A percentile compares a stretch with the other conserved stretches of the same genome.
These are phyloP conservation scores for Microctonus hyperodae DNA, from an alignment of 2,888 invertebrate species.

Conservation along the genomic window DNA sequence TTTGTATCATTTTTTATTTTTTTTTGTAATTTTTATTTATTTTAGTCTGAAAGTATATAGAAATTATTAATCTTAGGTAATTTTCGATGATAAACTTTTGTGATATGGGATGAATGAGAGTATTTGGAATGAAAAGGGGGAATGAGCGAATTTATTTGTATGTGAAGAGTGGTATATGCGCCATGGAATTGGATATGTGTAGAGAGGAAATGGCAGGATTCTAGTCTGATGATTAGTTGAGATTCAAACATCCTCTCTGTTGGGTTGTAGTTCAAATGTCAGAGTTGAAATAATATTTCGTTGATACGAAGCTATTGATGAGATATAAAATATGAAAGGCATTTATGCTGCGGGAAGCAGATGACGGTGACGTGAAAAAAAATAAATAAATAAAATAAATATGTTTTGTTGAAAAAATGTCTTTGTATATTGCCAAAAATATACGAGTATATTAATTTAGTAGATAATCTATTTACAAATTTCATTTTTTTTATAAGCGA, in stretches of 20 bases:
- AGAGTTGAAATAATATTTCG: not conserved
- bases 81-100: not conserved
- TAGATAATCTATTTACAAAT: constrained; percentile 7
- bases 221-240: constrained; percentile 2
- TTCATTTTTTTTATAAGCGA: not conserved
- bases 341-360: not conserved
- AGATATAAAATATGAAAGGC: not conserved
- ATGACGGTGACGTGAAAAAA: constrained; percentile 1
- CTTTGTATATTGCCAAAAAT: constrained; percentile 23
- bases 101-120: constrained; percentile 1
- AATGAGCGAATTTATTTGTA: too few species aligned
- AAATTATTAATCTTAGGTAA: not conserved
- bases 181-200: not conserved
- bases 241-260: not conserved
- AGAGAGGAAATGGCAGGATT: constrained; percentile 1
- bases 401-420: not conserved
- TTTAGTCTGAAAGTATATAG: too few species aligned
- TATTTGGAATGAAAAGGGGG: constrained; percentile 8
- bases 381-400: not conserved
- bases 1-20: not conserved
- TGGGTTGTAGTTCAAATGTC: not conserved
- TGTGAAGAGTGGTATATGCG: too few species aligned
- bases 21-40: too few species aligned
- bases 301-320: not conserved
- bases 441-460: not conserved